Conservation (phyloP, 2,888 invertebrate species). For the Lacanobia wlatinum region DNA sequence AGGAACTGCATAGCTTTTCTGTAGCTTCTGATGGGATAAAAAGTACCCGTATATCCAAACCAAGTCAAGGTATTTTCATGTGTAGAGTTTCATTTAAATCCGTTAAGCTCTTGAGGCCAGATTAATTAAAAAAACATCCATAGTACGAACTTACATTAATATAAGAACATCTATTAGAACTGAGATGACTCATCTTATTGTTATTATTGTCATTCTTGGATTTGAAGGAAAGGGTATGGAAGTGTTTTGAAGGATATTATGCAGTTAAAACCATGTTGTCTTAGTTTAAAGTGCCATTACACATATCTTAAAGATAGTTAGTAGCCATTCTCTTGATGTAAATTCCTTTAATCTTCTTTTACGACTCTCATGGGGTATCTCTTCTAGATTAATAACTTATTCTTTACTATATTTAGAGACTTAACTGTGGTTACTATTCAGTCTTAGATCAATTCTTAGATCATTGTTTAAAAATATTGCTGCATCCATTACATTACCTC, state of each 20-base stretch:
- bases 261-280: not conserved
- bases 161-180: not conserved
- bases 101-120: not conserved
- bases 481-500: slow-evolving; percentile 32
- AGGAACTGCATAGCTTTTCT: not conserved
- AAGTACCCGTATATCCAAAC: too few species aligned
- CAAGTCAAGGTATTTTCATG: too few species aligned
- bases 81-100: not conserved
- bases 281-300: slow-evolving; percentile 7
- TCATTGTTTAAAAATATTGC: slow-evolving; percentile 48
- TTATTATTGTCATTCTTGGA: not conserved
- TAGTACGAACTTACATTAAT: too few species aligned
- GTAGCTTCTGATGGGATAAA: too few species aligned
- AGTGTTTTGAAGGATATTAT: not conserved
- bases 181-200: not conserved
- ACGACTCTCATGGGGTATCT: slow-evolving; percentile 28
- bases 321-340: slow-evolving; percentile 21
- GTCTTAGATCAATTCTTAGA: slow-evolving; percentile 2
- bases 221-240: not conserved
- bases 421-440: not conserved
- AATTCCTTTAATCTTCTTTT: slow-evolving; percentile 50
- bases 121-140: not conserved
- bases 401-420: not conserved
- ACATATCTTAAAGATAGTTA: slow-evolving; percentile 18
- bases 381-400: slow-evolving; percentile 20